Evolutionary conservation across 1,140 invertebrate species (phyloP).

Genomic region (Camponotus floridanus): DNA sequence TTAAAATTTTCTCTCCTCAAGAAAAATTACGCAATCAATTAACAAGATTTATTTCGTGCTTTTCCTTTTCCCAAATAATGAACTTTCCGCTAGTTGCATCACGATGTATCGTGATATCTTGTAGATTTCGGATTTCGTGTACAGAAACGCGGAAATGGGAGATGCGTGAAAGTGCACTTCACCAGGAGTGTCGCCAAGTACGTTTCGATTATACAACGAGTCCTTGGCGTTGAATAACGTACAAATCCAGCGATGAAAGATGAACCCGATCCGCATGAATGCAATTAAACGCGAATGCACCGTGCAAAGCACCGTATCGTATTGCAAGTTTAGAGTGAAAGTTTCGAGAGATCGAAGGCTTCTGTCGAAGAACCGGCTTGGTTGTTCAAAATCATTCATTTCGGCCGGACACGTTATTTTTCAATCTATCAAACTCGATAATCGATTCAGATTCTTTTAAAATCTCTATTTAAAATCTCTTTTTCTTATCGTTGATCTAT

Average conservation of each 20-base stretch:
- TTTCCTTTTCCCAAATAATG: background rate
- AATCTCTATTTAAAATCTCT: background rate
- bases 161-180: conserved; percentile 68
- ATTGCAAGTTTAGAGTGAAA: conserved; percentile 65
- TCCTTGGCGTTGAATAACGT: conserved; percentile 75
- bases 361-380: conserved; percentile 34
- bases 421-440: conserved; percentile 3
- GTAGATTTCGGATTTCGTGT: conserved; percentile 17
- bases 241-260: conserved; percentile 25
- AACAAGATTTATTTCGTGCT: conserved; percentile 4
- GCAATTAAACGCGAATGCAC: conserved; percentile 64
- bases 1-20: background rate
- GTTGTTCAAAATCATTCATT: conserved; percentile 45
- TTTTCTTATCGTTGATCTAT: background rate
- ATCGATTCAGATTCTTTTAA: background rate
- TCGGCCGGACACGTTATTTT: background rate
- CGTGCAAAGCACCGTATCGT: conserved; percentile 35
- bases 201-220: conserved; percentile 74
- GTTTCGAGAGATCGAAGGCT: conserved; percentile 52
- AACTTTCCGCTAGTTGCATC: background rate
- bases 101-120: background rate
- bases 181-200: conserved; percentile 58
- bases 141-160: conserved; percentile 69
- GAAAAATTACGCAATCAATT: conserved; percentile 1
- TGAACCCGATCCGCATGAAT: conserved; percentile 19